A percentile compares a stretch with the other conserved stretches of the same genome.
These are phyloP conservation scores for Mesoclemmys tuberculata DNA, from an alignment of 2,113 vertebrate species.

Conservation along the genomic window DNA sequence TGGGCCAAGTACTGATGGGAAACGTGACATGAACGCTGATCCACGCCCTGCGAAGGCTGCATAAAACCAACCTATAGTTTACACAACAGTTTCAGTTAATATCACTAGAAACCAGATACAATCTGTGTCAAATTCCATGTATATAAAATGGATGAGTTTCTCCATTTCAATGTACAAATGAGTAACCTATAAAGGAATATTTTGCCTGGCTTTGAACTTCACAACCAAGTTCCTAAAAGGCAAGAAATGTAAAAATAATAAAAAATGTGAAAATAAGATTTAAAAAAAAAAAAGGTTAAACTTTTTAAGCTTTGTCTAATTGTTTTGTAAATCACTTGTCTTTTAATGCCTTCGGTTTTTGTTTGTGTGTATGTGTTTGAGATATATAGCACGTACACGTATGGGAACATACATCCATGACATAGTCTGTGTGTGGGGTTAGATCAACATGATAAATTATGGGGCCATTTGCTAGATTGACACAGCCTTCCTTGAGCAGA, in stretches of 20 bases:
- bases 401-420: accelerated
- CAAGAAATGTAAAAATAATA: neutral
- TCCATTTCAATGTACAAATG: neutral
- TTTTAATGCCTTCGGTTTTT: neutral
- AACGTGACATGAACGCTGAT: neutral
- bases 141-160: neutral
- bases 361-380: neutral
- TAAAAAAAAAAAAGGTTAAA: neutral
- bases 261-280: neutral
- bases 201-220: neutral
- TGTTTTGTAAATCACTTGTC: neutral
- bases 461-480: neutral
- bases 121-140: neutral
- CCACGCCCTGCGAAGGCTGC: neutral
- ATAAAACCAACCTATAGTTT: neutral
- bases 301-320: neutral
- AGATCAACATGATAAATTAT: accelerated
- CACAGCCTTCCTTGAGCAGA: accelerated
- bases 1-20: conserved; percentile 12
- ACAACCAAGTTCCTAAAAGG: neutral
- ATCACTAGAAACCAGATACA: neutral
- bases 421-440: neutral
- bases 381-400: accelerated
- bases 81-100: neutral
- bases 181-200: neutral